Base-by-base conservation (phyloP, 2,113 vertebrate species). In the Lophius piscatorius region DNA sequence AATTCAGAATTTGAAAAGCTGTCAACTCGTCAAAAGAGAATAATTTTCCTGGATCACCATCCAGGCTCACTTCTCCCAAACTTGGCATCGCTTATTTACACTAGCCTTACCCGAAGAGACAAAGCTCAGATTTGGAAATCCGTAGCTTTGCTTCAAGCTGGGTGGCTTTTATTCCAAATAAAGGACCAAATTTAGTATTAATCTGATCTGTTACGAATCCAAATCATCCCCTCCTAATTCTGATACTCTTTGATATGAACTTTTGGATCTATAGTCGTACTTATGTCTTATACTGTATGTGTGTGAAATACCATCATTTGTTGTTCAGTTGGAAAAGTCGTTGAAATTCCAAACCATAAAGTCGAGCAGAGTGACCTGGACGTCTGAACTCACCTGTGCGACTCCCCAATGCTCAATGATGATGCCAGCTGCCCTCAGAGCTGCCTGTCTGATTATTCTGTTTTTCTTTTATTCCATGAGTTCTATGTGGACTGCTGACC, bases 341-440 rank as follows among this genome's bases (percentile, higher is more conserved):
- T 40, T 6, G 13, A 40, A 4, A 56, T 26, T 4, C 9, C n/a
- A 28, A 28, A 41, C 9, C 9, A 22, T 17, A 14, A 28, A 31
- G 11, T 44, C 10, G 20, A 26, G 18, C 26, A 51, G 12, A 49
- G 45, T 8, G 34, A 40, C 52, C 39, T 34, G 23, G n/a, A 46
- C 12, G 3, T 17, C 22, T 23, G 21, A 16, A 33, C 41, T 6
- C 9, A 2, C 40, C 56, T 46, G 17, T n/a, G 14, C n/a, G 46
- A 28, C 35, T 16, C 21, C 18, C 8, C 31, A 33, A 33, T 10
- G 31, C 10, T 33, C 10, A 6, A 5, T 28, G 18, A n/a, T 3
- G 24, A 11, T 17, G 8, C 6, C 0, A 0, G 8, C 35, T 28
- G 23, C 11, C 29, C n/a, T 52, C 12, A 2, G 6, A 38, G 6